Base-by-base conservation (phyloP, 1,140 invertebrate species). In the Adelges cooleyi region DNA sequence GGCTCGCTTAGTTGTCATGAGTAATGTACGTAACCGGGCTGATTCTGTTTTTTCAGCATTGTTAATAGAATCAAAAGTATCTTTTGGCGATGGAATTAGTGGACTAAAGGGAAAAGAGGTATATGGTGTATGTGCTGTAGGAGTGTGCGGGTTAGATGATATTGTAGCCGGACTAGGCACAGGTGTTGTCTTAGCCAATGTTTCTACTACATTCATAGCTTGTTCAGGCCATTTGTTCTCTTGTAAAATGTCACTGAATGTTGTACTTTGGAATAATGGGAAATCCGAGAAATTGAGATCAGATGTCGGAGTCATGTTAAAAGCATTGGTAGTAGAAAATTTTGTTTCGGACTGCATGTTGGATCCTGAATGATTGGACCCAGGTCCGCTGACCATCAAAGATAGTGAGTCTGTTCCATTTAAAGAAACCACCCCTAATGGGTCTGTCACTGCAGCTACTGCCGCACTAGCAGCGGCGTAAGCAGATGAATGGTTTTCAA, bases 21-120 rank as follows among this genome's bases (percentile, higher is more conserved):
- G 76, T 56, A 86, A 76, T 70, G 81, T 81, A 51, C 85, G 78
- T 44, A 89, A 74, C 53, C 84, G 75, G 29, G 81, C 84, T 0
- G 85, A 84, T 50, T 83, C 82, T 36, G 78, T 73, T 25, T 73
- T 73, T 18, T 66, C 68, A 9, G 20, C 38, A 23, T 48, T 69
- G 29, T 36, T 52, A 25, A 68, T 68, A 22, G 66, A 38, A 4
- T 69, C 67, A 22, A 66, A 66, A 25, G 69, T 65, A 3, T 73
- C 70, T 29, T 72, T 71, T 38, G 67, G 50, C 5, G 44, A 72
- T 25, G 80, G 79, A 71, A 78, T 76, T 65, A 82, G 72, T 25
- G 80, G 79, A 72, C 80, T 82, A 73, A 81, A 82, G 20, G 79
- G 74, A 72, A 80, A 82, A 66, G 76, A 76, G 15, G 10, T 20